These are phyloP conservation scores for Cerastis rubricosa DNA, from an alignment of 2,888 invertebrate species.

Conservation along the genomic window DNA sequence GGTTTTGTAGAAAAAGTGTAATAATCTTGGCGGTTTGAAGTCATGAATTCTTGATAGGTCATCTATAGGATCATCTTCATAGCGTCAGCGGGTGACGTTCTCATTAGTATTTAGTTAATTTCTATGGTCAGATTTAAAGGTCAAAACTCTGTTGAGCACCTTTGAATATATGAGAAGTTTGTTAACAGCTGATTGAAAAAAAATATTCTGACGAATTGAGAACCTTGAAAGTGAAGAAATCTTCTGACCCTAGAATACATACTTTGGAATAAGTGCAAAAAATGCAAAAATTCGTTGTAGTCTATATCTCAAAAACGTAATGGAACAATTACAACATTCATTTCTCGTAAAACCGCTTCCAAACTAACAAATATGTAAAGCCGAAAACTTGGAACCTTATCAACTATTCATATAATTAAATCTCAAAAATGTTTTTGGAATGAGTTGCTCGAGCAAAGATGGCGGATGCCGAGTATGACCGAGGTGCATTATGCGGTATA, in stretches of 20 bases:
- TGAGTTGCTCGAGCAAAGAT: slow-evolving; percentile 8
- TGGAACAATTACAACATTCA: not conserved
- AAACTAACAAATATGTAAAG: slow-evolving; percentile 22
- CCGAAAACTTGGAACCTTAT: slow-evolving; percentile 26
- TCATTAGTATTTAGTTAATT: not conserved
- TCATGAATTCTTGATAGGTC: slow-evolving; percentile 10
- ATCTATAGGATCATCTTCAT: not conserved
- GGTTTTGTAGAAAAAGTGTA: slow-evolving; percentile 29
- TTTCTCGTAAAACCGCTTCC: not conserved
- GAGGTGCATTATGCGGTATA: slow-evolving; percentile 13
- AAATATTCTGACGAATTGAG: not conserved
- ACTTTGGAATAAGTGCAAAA: not conserved
- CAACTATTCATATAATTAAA: slow-evolving; percentile 53
- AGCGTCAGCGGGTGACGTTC: not conserved
- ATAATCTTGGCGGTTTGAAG: slow-evolving; percentile 19
- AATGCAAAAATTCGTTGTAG: not conserved
- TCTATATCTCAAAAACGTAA: not conserved
- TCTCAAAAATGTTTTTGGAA: slow-evolving; percentile 40
- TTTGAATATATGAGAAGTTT: not conserved
- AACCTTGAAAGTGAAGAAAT: not conserved
- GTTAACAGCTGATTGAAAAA: not conserved
- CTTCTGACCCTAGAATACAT: not conserved
- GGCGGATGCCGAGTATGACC: not conserved
- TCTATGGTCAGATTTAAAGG: not conserved
- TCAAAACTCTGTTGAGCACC: not conserved